These are phyloP conservation scores for Adrianichthys oophorus DNA, from an alignment of 2,797 vertebrate species.

Conservation along the genomic window DNA sequence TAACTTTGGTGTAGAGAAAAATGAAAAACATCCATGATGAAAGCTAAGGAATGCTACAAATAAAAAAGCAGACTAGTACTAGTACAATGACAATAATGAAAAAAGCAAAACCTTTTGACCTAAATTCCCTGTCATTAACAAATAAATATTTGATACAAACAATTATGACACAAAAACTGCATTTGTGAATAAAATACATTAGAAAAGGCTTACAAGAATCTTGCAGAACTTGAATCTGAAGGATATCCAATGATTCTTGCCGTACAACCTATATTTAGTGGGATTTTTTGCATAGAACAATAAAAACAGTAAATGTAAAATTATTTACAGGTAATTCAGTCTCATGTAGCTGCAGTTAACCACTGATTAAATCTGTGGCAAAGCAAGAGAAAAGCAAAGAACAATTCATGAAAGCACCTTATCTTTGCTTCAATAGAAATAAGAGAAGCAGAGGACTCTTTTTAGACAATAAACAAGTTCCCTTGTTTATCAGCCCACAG, in stretches of 20 bases:
- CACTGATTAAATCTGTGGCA: conserved; percentile 30
- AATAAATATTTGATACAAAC: conserved; percentile 72
- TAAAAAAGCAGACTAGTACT: conserved; percentile 40
- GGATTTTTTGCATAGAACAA: conserved; percentile 48
- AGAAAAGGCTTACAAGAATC: conserved; percentile 21
- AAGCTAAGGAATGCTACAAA: conserved; percentile 41
- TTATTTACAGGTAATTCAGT: conserved; percentile 64
- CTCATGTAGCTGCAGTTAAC: conserved; percentile 16
- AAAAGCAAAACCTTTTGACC: conserved; percentile 39
- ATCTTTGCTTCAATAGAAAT: conserved; percentile 38
- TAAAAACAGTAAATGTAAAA: conserved; percentile 34
- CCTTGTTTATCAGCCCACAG: conserved; percentile 57
- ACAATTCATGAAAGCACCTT: conserved; percentile 34
- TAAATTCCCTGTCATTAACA: conserved; percentile 56
- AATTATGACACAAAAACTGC: conserved; percentile 37
- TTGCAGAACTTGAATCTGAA: conserved; percentile 15
- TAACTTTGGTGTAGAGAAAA: conserved; percentile 63
- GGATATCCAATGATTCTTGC: conserved; percentile 19
- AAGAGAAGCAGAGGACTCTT: conserved; percentile 49
- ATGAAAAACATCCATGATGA: conserved; percentile 45
- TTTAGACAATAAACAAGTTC: conserved; percentile 50
- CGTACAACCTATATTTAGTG: conserved; percentile 41
- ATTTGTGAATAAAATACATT: conserved; percentile 34
- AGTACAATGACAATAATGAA: conserved; percentile 45
- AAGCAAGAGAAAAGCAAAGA: conserved; percentile 19